Conservation (phyloP, 1,140 invertebrate species). For the Physella acuta region DNA sequence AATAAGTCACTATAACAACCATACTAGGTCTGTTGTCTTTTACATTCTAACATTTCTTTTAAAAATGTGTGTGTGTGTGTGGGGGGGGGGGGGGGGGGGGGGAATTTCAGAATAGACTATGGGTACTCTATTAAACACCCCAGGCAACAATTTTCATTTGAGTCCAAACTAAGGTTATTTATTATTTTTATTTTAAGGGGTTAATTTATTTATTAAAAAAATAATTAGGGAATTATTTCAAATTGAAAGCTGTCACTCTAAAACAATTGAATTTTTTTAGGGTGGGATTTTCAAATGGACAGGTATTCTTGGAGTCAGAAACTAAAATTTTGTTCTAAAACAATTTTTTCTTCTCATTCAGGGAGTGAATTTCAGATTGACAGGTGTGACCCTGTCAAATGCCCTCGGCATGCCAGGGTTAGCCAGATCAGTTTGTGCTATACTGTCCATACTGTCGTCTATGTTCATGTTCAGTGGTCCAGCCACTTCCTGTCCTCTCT, state of each 20-base stretch:
- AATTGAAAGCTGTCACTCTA: background rate
- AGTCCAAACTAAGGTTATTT: too few relatives aligned
- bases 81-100: too few relatives aligned
- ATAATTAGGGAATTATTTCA: too few relatives aligned
- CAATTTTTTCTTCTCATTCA: background rate
- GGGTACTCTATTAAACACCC: too few relatives aligned
- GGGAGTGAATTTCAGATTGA: slow-evolving; percentile 42
- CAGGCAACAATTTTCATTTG: too few relatives aligned
- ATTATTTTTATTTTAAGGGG: too few relatives aligned
- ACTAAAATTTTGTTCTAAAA: background rate
- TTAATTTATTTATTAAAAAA: too few relatives aligned
- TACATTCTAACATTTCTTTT: too few relatives aligned
- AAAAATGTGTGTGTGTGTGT: too few relatives aligned
- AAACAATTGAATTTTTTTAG: background rate
- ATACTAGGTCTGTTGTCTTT: too few relatives aligned
- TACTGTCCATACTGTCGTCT: slow-evolving; percentile 47
- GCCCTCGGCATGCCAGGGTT: slow-evolving; percentile 36
- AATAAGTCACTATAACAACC: too few relatives aligned
- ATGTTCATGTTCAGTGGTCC: slow-evolving; percentile 29
- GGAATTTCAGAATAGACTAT: too few relatives aligned
- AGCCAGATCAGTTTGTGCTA: slow-evolving; percentile 31
- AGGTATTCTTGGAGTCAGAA: background rate
- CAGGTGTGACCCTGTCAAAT: slow-evolving; percentile 38
- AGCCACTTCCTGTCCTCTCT: slow-evolving; percentile 35
- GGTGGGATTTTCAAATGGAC: background rate